Evolutionary conservation across 2,113 vertebrate genomes (phyloP).

Genomic region (Smithornis capensis): DNA sequence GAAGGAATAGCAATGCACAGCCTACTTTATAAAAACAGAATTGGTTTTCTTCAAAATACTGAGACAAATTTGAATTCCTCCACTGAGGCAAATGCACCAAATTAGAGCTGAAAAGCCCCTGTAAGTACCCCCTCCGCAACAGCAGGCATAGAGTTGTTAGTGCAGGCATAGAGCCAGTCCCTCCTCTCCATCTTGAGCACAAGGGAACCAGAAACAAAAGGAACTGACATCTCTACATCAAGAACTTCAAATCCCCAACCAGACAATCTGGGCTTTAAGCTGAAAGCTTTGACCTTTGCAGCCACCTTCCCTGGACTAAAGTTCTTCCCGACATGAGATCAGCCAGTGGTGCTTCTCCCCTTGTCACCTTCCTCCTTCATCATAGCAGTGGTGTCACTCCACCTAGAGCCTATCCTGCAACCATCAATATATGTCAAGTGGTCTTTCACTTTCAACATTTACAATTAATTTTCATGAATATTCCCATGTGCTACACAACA

Average conservation of each 20-base stretch:
- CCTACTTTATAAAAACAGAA: background rate
- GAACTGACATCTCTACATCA: background rate
- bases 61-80: background rate
- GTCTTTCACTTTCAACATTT: background rate
- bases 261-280: background rate
- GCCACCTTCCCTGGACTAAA: background rate
- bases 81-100: background rate
- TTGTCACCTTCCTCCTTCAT: background rate
- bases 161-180: background rate
- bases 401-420: background rate
- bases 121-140: background rate
- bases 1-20: background rate
- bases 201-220: background rate
- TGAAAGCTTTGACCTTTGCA: background rate
- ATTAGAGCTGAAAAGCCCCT: background rate
- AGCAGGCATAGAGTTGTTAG: background rate
- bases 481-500: background rate
- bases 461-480: conserved; percentile 22
- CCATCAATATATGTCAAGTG: background rate
- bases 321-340: background rate
- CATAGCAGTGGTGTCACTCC: background rate
- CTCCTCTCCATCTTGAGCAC: background rate
- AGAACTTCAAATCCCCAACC: background rate
- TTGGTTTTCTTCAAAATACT: background rate
- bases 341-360: background rate